Evolutionary conservation across 2,797 vertebrate genomes (phyloP), one percentile per base, ranked within the genome.

Genomic region (Sebastes steindachneri): DNA sequence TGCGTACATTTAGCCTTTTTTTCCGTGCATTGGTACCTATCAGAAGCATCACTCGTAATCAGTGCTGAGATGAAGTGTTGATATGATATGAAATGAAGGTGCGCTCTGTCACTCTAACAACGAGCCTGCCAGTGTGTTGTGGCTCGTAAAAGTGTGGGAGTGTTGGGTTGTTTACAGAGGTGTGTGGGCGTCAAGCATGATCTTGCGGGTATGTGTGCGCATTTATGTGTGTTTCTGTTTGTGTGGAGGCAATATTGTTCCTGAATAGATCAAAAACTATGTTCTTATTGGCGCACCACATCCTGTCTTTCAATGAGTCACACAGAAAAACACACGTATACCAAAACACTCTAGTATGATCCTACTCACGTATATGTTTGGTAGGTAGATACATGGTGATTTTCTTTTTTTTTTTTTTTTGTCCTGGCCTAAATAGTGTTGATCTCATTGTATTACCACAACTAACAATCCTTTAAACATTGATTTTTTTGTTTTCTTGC

Each of bases 291-390:
- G 89, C 3, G 21, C 79, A 89, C 93, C 93, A 89, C 90, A 91
- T 94, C 92, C 92, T 90, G 89, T 86, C 85, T 83, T 80, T 89
- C 82, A 92, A 82, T 91, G 88, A 90, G 85, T 89, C 88, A 85
- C 80, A 91, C 62, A 82, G 79, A 88, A 72, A 86, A 86, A 85
- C 82, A 89, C 51, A 37, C 55, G 67, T 15, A 6, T 53, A 86
- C 53, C 48, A 55, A 77, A 82, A 78, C 59, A 66, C 55, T 48
- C 51, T 37, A 68, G 53, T 70, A 78, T 9, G 21, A 86, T 79
- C 60, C 15, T 54, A 17, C 65, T 83, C 71, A 31, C 12, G 7
- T 78, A 31, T 1, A 41, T 10, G 45, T 79, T 59, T 54, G 28
- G 59, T 77, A 60, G 64, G 65, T 77, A 60, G 64, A 48, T 45